Percentiles rank a stretch among this genome's conserved stretches.
Conservation (phyloP, 2,888 invertebrate genomes). For the Antitype chi region DNA sequence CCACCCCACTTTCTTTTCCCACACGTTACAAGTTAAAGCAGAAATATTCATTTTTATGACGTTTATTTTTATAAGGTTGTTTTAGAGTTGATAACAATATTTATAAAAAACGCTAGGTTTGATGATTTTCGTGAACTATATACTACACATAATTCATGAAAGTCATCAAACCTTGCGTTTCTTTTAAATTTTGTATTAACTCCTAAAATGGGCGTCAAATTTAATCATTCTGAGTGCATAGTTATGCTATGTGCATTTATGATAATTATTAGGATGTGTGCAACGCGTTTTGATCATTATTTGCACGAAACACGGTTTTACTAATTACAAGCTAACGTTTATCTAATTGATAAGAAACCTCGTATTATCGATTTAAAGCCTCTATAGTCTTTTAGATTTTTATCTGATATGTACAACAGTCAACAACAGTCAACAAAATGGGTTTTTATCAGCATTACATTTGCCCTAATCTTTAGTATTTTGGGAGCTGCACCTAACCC, state of each 20-base stretch:
- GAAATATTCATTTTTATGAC: not conserved
- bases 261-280: slow-evolving; percentile 11
- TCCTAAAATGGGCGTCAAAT: not conserved
- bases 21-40: not conserved
- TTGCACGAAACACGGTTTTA: slow-evolving; percentile 8
- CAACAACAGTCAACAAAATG: not conserved
- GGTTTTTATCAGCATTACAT: not conserved
- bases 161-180: not conserved
- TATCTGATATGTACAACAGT: not conserved
- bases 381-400: not conserved
- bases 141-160: not conserved
- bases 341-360: slow-evolving; percentile 18
- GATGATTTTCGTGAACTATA: not conserved
- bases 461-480: not conserved
- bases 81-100: not conserved
- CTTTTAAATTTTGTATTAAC: no score
- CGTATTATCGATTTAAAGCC: not conserved
- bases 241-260: not conserved
- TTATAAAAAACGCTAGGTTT: not conserved
- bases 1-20: not conserved
- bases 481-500: not conserved
- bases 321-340: not conserved
- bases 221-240: not conserved
- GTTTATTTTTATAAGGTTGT: not conserved
- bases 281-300: slow-evolving; percentile 20